Percentiles rank a stretch among this genome's conserved stretches.
These are phyloP conservation scores for Anisognathus igniventris DNA, from an alignment of 2,797 vertebrate species.

Conservation along the genomic window DNA sequence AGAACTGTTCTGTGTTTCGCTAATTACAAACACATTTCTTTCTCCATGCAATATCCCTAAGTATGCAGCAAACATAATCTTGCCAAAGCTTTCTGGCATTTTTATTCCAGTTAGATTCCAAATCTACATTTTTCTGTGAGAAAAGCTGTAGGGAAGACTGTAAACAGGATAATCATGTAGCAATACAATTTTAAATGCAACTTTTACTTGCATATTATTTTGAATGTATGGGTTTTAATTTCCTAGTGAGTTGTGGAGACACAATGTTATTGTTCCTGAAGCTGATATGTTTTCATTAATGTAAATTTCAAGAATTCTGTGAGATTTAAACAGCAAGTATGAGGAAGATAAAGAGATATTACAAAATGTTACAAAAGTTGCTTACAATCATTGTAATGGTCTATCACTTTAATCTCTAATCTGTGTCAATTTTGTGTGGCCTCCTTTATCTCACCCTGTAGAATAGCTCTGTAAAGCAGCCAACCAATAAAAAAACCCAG, in stretches of 20 bases:
- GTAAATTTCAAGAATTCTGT: not conserved
- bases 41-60: constrained; percentile 60
- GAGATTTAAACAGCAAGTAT: not conserved
- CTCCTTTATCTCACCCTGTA: not conserved
- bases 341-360: not conserved
- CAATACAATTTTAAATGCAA: constrained; percentile 46
- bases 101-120: constrained; percentile 68
- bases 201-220: constrained; percentile 42
- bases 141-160: constrained; percentile 68
- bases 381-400: not conserved
- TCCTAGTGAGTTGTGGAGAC: constrained; percentile 31
- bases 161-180: constrained; percentile 73
- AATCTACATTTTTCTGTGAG: constrained; percentile 73
- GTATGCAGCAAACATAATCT: constrained; percentile 54
- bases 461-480: constrained; percentile 5
- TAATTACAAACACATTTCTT: constrained; percentile 80
- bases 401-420: not conserved
- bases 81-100: constrained; percentile 76
- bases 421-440: not conserved
- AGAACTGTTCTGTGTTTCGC: constrained; percentile 62
- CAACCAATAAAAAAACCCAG: not conserved
- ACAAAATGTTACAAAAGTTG: not conserved
- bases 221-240: constrained; percentile 31
- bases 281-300: not conserved
- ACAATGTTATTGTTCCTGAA: constrained; percentile 44